Percentiles rank a stretch among this genome's conserved stretches.
Evolutionary conservation across 2,113 vertebrate species (phyloP).

Genomic region (Montifringilla adamsi): DNA sequence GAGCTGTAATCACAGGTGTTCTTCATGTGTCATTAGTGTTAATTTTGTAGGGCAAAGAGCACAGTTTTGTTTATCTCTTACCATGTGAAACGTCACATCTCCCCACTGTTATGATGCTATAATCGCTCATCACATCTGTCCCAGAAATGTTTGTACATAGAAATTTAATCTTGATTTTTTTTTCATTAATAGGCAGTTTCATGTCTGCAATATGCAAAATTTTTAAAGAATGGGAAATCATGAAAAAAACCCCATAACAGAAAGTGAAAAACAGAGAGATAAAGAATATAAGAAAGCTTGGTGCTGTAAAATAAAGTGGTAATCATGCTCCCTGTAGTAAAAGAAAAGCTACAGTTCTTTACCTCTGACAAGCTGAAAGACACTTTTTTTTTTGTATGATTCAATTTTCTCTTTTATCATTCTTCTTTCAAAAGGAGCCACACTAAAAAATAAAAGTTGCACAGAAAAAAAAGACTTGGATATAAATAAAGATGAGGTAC

Average conservation of each 20-base stretch:
- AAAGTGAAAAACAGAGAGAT: not conserved
- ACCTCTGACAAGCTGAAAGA: not conserved
- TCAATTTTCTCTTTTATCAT: not conserved
- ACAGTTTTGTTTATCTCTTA: not conserved
- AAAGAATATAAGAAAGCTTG: not conserved
- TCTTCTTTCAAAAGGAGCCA: not conserved
- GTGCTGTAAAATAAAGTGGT: not conserved
- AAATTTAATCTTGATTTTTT: not conserved
- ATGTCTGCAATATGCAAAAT: not conserved
- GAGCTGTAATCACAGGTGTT: not conserved
- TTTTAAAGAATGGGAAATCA: not conserved
- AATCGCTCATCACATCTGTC: not conserved
- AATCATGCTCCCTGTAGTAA: not conserved
- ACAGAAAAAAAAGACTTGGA: not conserved
- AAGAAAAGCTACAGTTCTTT: constrained; percentile 14
- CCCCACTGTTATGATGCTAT: not conserved
- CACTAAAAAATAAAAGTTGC: not conserved
- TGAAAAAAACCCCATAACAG: not conserved
- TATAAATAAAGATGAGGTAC: not conserved
- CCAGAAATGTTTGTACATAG: not conserved
- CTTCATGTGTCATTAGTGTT: rapidly evolving
- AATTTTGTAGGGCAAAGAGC: not conserved
- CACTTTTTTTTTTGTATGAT: not conserved
- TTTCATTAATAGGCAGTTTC: not conserved
- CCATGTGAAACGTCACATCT: not conserved